These are phyloP conservation scores for Bothrops jararaca DNA, from an alignment of 2,113 vertebrate genomes.

Conservation along the genomic window DNA sequence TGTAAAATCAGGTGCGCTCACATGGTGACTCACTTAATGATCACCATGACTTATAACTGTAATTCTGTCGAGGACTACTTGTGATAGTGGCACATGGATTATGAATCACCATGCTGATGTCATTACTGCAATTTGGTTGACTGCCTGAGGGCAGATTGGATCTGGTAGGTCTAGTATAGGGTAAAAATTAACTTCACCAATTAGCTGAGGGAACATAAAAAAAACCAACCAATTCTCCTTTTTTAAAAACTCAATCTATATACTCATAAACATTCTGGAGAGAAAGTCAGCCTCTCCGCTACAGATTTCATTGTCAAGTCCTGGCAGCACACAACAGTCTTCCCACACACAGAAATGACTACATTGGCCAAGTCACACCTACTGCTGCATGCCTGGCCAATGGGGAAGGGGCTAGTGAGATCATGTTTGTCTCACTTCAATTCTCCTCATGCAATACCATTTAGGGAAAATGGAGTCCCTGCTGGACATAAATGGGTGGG, in stretches of 20 bases:
- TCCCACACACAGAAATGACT: background rate
- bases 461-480: background rate
- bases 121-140: background rate
- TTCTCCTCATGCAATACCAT: background rate
- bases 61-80: too few relatives aligned
- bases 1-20: too few relatives aligned
- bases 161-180: background rate
- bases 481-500: background rate
- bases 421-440: background rate
- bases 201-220: background rate
- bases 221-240: background rate
- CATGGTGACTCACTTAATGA: background rate
- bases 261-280: background rate
- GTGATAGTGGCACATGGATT: background rate
- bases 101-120: background rate
- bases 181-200: background rate
- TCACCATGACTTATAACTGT: too few relatives aligned
- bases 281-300: background rate
- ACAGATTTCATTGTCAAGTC: background rate
- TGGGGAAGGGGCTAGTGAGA: background rate
- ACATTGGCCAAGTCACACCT: background rate
- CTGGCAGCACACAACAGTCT: background rate
- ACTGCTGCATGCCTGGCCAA: background rate
- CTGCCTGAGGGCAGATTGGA: background rate
- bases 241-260: background rate